Evolutionary conservation across 1,140 invertebrate genomes (phyloP).

Genomic region (Cherax destructor): DNA sequence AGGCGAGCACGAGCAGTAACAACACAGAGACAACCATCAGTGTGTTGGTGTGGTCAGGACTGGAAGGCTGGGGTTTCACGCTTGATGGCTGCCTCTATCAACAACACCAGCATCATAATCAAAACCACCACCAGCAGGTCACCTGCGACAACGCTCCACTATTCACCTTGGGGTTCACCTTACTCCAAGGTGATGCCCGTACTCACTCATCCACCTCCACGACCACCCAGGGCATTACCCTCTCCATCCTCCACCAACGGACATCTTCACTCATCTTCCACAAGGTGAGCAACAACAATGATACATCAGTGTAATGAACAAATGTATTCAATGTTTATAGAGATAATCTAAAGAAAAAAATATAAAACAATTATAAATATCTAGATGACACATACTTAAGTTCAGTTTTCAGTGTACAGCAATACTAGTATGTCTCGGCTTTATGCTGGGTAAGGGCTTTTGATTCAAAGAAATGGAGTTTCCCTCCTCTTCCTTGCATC

Average conservation of each 20-base stretch:
- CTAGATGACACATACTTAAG: too few relatives aligned
- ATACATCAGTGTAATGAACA: too few relatives aligned
- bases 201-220: not conserved
- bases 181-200: not conserved
- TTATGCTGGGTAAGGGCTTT: too few relatives aligned
- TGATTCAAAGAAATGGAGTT: too few relatives aligned
- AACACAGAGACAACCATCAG: not conserved
- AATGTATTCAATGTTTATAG: too few relatives aligned
- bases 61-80: not conserved
- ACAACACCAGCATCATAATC: too few relatives aligned
- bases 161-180: not conserved
- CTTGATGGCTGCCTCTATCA: not conserved
- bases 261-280: not conserved
- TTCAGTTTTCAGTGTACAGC: too few relatives aligned
- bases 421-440: too few relatives aligned
- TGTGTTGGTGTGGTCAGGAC: slow-evolving; percentile 23
- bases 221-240: slow-evolving; percentile 31
- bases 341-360: too few relatives aligned
- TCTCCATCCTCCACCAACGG: slow-evolving; percentile 37
- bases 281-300: slow-evolving; percentile 16
- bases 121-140: not conserved
- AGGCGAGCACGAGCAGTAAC: not conserved
- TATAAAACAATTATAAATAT: too few relatives aligned
- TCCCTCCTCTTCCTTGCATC: too few relatives aligned
- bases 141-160: not conserved